phyloP scores from a whole-genome alignment of 2,888 invertebrate species.

The Drosophila merina region DNA sequence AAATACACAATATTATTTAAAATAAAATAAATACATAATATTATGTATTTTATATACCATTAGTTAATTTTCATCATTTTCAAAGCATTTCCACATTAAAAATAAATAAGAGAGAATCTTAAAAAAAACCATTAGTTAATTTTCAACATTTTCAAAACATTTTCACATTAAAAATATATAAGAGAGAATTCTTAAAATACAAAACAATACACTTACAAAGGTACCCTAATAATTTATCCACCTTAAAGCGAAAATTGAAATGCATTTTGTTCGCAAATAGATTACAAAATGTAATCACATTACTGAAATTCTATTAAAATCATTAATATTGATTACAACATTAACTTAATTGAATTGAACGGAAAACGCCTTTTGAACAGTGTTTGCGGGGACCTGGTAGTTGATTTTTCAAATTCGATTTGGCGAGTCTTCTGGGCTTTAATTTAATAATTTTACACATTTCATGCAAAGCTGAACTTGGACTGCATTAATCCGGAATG shows the following conservation, averaged over 20 bases:
- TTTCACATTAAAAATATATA: too few species aligned
- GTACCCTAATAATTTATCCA: too few species aligned
- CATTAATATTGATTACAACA: conserved; percentile 15
- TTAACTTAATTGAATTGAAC: conserved; percentile 28
- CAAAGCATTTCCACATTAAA: too few species aligned
- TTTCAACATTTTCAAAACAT: too few species aligned
- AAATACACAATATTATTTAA: too few species aligned
- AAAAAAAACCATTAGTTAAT: too few species aligned
- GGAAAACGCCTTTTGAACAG: conserved; percentile 21
- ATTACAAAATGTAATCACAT: conserved; percentile 14
- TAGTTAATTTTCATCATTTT: too few species aligned
- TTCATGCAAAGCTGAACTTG: conserved; percentile 26
- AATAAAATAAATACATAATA: too few species aligned
- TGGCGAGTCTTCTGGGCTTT: conserved; percentile 17
- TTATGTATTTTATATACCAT: too few species aligned
- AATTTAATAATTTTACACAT: conserved; percentile 31
- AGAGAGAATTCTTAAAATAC: too few species aligned
- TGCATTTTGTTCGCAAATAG: conserved; percentile 2
- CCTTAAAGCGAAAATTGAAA: background rate
- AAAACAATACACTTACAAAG: background rate
- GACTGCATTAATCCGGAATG: conserved; percentile 6
- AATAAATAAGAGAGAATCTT: too few species aligned
- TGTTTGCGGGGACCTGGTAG: conserved; percentile 33
- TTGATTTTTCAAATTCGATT: conserved; percentile 36
- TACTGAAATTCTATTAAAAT: conserved; percentile 24